These are phyloP conservation scores for Oplegnathus fasciatus DNA, from an alignment of 2,113 vertebrate genomes.

Conservation along the genomic window DNA sequence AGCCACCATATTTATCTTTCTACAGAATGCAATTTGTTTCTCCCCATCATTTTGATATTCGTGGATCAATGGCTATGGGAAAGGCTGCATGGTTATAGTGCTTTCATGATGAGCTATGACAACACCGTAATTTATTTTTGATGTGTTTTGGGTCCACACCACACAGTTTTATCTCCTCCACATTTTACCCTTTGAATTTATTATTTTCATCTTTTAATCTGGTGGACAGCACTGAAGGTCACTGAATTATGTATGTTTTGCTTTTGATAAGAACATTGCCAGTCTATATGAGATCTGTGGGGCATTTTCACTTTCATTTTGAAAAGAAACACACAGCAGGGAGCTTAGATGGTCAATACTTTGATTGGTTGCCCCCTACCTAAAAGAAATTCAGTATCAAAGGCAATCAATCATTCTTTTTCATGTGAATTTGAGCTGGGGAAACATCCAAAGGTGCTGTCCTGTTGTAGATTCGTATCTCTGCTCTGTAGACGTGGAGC, in stretches of 20 bases:
- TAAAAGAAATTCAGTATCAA: conserved; percentile 33
- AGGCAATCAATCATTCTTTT: conserved; percentile 28
- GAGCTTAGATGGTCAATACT: conserved; percentile 27
- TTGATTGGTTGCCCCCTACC: conserved; percentile 31
- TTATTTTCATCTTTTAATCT: conserved; percentile 42
- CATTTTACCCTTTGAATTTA: conserved; percentile 23
- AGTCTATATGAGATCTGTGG: conserved; percentile 19
- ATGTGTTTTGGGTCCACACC: conserved; percentile 11
- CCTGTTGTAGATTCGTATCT: conserved; percentile 40
- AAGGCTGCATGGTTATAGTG: conserved; percentile 19
- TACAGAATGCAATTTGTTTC: conserved; percentile 44
- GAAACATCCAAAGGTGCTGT: conserved; percentile 7
- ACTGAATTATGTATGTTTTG: conserved; percentile 62
- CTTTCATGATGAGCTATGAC: conserved; percentile 49
- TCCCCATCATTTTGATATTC: conserved; percentile 55
- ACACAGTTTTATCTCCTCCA: conserved; percentile 9
- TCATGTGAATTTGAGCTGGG: conserved; percentile 17
- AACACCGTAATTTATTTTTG: conserved; percentile 52
- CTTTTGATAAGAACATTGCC: conserved; percentile 21
- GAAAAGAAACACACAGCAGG: conserved; percentile 23
- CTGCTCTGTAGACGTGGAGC: conserved; percentile 5
- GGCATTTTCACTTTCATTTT: conserved; percentile 28
- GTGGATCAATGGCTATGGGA: conserved; percentile 36
- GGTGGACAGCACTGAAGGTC: conserved; percentile 31
- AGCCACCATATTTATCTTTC: conserved; percentile 42